A percentile compares a stretch with the other conserved stretches of the same genome.
phyloP scores from a whole-genome alignment of 2,797 vertebrate genomes.

The Pseudochirops corinnae region DNA sequence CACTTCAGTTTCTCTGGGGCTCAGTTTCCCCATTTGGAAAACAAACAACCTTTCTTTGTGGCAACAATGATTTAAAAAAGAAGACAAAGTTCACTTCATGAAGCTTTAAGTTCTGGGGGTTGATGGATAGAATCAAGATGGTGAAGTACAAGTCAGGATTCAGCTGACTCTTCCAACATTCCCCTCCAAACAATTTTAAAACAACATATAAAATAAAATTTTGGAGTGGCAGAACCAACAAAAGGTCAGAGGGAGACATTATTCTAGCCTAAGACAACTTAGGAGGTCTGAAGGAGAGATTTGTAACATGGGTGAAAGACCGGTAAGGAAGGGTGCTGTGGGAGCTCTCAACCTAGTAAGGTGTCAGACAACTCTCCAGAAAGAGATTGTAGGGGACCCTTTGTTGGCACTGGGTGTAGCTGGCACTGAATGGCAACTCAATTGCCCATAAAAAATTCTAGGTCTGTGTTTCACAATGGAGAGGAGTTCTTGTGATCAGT shows the following conservation, averaged over 20 bases:
- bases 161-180: not conserved
- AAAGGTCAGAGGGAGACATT: not conserved
- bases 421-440: not conserved
- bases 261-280: not conserved
- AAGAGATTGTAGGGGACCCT: not conserved
- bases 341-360: not conserved
- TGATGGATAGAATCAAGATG: not conserved
- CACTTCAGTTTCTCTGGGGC: not conserved
- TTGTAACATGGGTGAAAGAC: rapidly evolving
- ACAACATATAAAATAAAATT: not conserved
- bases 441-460: not conserved
- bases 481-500: not conserved
- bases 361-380: not conserved
- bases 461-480: not conserved
- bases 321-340: rapidly evolving
- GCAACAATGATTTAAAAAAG: not conserved
- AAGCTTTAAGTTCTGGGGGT: not conserved
- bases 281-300: not conserved
- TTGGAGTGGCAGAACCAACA: not conserved
- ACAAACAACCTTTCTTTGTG: not conserved
- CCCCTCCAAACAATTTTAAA: not conserved
- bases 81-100: not conserved
- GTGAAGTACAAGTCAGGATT: not conserved
- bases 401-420: not conserved
- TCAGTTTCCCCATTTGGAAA: not conserved